A percentile compares a stretch with the other conserved stretches of the same genome.
phyloP scores from a whole-genome alignment of 2,888 invertebrate species.

The Drosophila kuntzei region DNA sequence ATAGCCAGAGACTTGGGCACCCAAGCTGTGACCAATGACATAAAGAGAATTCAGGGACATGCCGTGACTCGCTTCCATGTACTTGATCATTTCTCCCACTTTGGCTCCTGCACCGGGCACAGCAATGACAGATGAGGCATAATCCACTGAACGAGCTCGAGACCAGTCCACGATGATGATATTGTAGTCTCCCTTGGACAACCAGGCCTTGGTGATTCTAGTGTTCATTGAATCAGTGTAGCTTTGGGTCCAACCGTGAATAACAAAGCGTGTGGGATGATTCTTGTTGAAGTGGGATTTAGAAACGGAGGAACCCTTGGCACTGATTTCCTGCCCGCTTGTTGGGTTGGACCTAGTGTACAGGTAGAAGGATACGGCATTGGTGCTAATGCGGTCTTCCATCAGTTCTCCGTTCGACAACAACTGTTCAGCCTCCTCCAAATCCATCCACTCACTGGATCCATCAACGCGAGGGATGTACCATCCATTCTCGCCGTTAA shows the following conservation, averaged over 20 bases:
- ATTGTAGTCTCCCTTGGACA: constrained; percentile 87
- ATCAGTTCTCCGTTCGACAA: constrained; percentile 26
- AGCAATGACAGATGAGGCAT: constrained; percentile 86
- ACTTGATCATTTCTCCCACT: constrained; percentile 74
- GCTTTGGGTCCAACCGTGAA: constrained; percentile 87
- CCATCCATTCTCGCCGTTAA: constrained; percentile 62
- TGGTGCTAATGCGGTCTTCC: constrained; percentile 43
- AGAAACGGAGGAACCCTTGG: constrained; percentile 23
- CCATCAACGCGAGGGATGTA: constrained; percentile 64
- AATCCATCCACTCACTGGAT: constrained; percentile 50
- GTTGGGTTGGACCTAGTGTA: constrained; percentile 67
- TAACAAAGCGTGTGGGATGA: constrained; percentile 44
- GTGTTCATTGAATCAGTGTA: constrained; percentile 54
- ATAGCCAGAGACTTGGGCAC: constrained; percentile 87
- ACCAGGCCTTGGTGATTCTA: constrained; percentile 85
- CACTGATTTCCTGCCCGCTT: constrained; percentile 37
- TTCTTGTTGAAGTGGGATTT: constrained; percentile 49
- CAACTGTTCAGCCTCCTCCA: constrained; percentile 42
- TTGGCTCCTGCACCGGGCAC: constrained; percentile 68
- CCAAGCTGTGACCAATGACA: constrained; percentile 87
- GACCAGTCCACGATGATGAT: constrained; percentile 88
- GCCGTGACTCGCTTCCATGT: constrained; percentile 86
- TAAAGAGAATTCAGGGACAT: constrained; percentile 86
- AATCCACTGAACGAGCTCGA: constrained; percentile 87
- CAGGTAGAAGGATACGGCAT: constrained; percentile 62